Base-by-base conservation (phyloP, 2,113 vertebrate genomes). In the Prolemur simus region DNA sequence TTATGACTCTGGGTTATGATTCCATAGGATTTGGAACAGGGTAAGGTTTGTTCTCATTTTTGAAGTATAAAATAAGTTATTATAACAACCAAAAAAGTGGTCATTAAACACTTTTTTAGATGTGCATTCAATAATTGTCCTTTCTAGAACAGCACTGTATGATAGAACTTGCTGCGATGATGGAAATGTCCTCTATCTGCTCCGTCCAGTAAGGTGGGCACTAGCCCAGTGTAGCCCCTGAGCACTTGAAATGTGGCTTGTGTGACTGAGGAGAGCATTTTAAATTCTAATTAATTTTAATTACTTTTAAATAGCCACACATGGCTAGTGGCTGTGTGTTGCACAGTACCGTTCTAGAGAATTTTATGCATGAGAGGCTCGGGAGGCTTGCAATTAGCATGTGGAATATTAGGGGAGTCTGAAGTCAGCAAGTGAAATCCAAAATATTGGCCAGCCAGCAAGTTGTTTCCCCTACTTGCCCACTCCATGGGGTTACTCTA, bases 161-260 rank as follows among this genome's bases (percentile, higher is more conserved):
- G 29, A 3, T 8, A 25, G 89, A 23, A 52, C 12, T 20, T 54
- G 37, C 21, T 25, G n/a, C 17, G 1, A 9, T 9, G 27, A 49
- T 6, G 7, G 56, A 42, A 42, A 64, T 9, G 47, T 17, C 20
- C 47, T 14, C 0, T 1, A 0, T n/a, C 32, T 45, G 12, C 11
- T 37, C 56, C 13, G 6, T 32, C 47, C 0, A 0, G 21, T 8
- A 49, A 45, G 17, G 42, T 4, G 8, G 25, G 2, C 11, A 8
- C 21, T 13, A 58, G n/a, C 29, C n/a, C 29, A 3, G 3, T 4
- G 71, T 32, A 52, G 32, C 76, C 74, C 56, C 14, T 15, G 18
- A 74, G 27, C 3, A 8, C 20, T 42, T 8, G 34, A 39, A 37
- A 10, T 25, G 42, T 47, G 82, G 49, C 15, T 47, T 49, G n/a